Evolutionary conservation across 2,113 vertebrate genomes (phyloP), one percentile per base, ranked within the genome.

Genomic region (Penelope pileata): DNA sequence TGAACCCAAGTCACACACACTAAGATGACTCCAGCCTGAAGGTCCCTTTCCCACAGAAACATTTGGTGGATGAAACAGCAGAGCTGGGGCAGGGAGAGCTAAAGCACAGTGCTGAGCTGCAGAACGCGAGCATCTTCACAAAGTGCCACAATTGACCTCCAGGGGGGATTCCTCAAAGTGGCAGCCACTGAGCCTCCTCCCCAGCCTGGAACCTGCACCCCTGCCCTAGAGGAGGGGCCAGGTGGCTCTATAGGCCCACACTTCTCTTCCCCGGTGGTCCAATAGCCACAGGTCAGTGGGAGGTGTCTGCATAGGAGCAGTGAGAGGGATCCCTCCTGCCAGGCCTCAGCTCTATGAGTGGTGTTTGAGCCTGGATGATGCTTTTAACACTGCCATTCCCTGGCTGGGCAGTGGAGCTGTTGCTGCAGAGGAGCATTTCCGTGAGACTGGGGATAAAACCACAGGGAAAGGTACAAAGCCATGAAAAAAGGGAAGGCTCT

Each of bases 231-330:
- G 11, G 1, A 19, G 42, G 13, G 47, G 18, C 51, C 0, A 0
- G 50, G 24, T 1, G 16, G 45, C 10, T 30, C 36, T 48, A 26
- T 27, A 32, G 42, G 47, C 19, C 16, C 0, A 0, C 2, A 1
- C 40, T 26, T 34, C 29, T 81, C 50, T 38, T 66, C 23, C 43
- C 21, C 17, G 5, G 56, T 10, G 16, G 48, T 38, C 69, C 12
- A 21, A 50, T 42, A 27, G 8, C 45, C 72, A 27, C 47, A 1
- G 1, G 29, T 32, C 18, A 30, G 40, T 7, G 15, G 32, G 42
- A 53, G 36, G 7, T 30, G 5, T n/a, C 63, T 23, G n/a, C 53
- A 30, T 63, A 56, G 59, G n/a, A 29, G 38, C 2, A 19, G 36
- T 43, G 23, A 27, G 11, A 93, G 26, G 50, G 40, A 69, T n/a